These are phyloP conservation scores for Callyntrura guangdongensis DNA, from an alignment of 2,888 invertebrate genomes.

Conservation along the genomic window DNA sequence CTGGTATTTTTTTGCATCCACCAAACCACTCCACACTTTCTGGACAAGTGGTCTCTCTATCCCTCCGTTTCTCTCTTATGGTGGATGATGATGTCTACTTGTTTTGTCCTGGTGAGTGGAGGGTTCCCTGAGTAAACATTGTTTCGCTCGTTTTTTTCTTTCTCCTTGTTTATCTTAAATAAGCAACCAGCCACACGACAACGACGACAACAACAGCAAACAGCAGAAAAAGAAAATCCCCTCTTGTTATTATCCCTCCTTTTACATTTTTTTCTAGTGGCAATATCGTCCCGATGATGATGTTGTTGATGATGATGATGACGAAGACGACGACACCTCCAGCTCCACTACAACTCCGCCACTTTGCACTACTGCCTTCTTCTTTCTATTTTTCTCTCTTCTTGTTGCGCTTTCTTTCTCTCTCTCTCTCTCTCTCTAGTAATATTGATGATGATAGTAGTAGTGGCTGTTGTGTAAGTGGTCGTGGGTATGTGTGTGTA, in stretches of 20 bases:
- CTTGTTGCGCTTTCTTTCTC: conserved; percentile 48
- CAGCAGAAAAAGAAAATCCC: too few relatives aligned
- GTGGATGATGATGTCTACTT: too few relatives aligned
- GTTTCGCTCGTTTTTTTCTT: not conserved
- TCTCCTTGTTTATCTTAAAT: too few relatives aligned
- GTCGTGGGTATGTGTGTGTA: not conserved
- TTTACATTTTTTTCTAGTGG: not conserved
- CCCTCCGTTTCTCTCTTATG: not conserved
- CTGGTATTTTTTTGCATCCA: not conserved
- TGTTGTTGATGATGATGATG: not conserved
- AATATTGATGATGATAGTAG: not conserved
- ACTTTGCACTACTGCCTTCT: not conserved
- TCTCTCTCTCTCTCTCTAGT: conserved; percentile 1
- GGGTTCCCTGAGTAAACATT: not conserved
- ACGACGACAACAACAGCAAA: not conserved
- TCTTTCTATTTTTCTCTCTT: not conserved
- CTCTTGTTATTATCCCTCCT: not conserved
- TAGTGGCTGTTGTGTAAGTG: conserved; percentile 6
- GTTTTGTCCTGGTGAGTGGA: too few relatives aligned
- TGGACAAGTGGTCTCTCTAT: not conserved
- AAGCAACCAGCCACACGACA: not conserved
- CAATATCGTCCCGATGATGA: not conserved
- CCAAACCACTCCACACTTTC: not conserved
- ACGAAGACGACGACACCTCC: not conserved
- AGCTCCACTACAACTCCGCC: not conserved